Evolutionary conservation across 2,113 vertebrate genomes (phyloP).

Genomic region (Perca fluviatilis): DNA sequence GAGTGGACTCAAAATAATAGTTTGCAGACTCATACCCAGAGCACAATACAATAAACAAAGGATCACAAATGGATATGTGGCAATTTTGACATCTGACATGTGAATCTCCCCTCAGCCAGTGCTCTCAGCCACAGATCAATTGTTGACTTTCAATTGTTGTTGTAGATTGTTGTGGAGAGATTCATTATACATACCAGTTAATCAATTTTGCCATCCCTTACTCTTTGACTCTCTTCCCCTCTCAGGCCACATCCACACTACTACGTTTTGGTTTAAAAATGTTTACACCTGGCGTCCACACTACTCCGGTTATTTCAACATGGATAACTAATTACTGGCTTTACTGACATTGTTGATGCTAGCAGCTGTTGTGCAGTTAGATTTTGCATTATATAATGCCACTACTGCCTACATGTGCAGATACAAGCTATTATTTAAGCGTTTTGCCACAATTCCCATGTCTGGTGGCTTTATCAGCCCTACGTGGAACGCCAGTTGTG

Average conservation of each 20-base stretch:
- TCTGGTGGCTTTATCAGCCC: too few relatives aligned
- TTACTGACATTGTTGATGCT: too few relatives aligned
- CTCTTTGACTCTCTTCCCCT: neutral
- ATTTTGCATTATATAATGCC: too few relatives aligned
- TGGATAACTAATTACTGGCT: too few relatives aligned
- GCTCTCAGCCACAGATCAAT: slow-evolving; percentile 53
- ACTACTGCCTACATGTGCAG: too few relatives aligned
- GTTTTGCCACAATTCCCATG: too few relatives aligned
- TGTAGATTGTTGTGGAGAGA: slow-evolving; percentile 49
- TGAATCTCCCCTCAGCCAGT: slow-evolving; percentile 32
- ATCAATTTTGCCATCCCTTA: slow-evolving; percentile 49
- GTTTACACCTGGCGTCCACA: too few relatives aligned
- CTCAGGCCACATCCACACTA: neutral
- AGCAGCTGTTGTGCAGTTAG: too few relatives aligned
- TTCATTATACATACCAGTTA: slow-evolving; percentile 61
- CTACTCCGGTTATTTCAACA: too few relatives aligned
- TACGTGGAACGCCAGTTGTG: too few relatives aligned
- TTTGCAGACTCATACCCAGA: neutral
- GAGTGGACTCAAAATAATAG: slow-evolving; percentile 7
- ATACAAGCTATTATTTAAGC: too few relatives aligned
- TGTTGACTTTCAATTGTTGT: slow-evolving; percentile 27
- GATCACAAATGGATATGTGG: neutral
- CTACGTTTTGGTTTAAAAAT: too few relatives aligned
- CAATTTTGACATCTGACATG: slow-evolving; percentile 20
- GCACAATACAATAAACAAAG: neutral